Percentiles rank a stretch among this genome's conserved stretches.
Conservation (phyloP, 2,888 invertebrate genomes). For the Barypeithes pellucidus region DNA sequence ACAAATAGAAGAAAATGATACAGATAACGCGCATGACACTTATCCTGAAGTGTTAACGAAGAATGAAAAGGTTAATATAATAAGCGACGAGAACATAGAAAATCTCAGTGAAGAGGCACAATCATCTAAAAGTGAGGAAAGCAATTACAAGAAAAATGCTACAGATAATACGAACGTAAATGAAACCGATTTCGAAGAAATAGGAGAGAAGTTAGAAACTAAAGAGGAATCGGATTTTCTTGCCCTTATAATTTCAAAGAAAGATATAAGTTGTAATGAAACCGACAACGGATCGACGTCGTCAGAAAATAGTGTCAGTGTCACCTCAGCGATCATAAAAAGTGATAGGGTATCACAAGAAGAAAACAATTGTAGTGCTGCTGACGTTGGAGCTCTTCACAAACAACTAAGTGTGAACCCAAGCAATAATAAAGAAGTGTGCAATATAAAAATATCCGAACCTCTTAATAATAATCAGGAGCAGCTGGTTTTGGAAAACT, state of each 20-base stretch:
- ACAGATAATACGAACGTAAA: neutral
- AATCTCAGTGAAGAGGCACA: neutral
- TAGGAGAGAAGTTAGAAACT: neutral
- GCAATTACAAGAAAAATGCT: neutral
- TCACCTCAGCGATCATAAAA: neutral
- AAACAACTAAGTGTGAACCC: neutral
- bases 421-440: neutral
- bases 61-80: neutral
- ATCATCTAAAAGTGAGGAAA: neutral
- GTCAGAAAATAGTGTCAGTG: constrained; percentile 15
- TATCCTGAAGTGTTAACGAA: neutral
- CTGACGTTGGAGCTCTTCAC: neutral
- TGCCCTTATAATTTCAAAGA: too few species aligned
- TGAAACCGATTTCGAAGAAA: neutral
- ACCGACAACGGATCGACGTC: too few species aligned
- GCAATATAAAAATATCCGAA: neutral
- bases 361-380: neutral
- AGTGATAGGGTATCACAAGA: neutral
- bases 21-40: neutral
- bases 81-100: neutral
- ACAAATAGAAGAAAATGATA: neutral
- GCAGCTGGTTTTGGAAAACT: neutral
- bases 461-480: neutral
- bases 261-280: neutral
- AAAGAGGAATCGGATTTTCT: neutral